phyloP scores from a whole-genome alignment of 2,888 invertebrate species.

The Malachius bipustulatus region DNA sequence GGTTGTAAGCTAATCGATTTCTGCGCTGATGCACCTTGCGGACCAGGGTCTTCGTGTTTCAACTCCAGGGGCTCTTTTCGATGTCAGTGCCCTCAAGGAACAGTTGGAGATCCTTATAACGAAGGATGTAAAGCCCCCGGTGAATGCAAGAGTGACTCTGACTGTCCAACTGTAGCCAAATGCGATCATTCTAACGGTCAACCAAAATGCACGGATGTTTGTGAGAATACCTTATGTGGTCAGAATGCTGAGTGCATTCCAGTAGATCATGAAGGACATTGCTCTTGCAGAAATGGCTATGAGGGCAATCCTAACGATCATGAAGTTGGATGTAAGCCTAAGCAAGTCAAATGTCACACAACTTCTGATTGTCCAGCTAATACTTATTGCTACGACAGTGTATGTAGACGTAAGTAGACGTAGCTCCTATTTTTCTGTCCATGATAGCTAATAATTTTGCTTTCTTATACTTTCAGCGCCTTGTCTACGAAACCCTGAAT shows the following conservation, averaged over 20 bases:
- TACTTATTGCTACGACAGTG: slow-evolving; percentile 68
- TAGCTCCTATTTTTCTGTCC: slow-evolving; percentile 5
- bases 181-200: slow-evolving; percentile 59
- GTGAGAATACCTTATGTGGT: slow-evolving; percentile 66
- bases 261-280: slow-evolving; percentile 61
- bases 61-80: slow-evolving; percentile 69
- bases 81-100: slow-evolving; percentile 66
- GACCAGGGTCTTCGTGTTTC: slow-evolving; percentile 65
- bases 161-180: slow-evolving; percentile 70
- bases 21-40: slow-evolving; percentile 68
- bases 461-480: slow-evolving; percentile 43
- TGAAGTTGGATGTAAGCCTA: slow-evolving; percentile 60
- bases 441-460: not conserved
- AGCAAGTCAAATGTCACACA: slow-evolving; percentile 57
- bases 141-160: slow-evolving; percentile 65
- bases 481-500: slow-evolving; percentile 69
- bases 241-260: slow-evolving; percentile 74
- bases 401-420: slow-evolving; percentile 63
- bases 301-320: slow-evolving; percentile 63
- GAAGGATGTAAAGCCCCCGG: slow-evolving; percentile 73
- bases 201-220: slow-evolving; percentile 74
- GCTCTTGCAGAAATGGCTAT: slow-evolving; percentile 68
- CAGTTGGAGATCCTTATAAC: slow-evolving; percentile 74
- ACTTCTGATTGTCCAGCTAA: slow-evolving; percentile 65
- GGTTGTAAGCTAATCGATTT: slow-evolving; percentile 68